Evolutionary conservation across 2,113 vertebrate species (phyloP), one percentile per base, ranked within the genome.

Genomic region (Rhinoderma darwinii): DNA sequence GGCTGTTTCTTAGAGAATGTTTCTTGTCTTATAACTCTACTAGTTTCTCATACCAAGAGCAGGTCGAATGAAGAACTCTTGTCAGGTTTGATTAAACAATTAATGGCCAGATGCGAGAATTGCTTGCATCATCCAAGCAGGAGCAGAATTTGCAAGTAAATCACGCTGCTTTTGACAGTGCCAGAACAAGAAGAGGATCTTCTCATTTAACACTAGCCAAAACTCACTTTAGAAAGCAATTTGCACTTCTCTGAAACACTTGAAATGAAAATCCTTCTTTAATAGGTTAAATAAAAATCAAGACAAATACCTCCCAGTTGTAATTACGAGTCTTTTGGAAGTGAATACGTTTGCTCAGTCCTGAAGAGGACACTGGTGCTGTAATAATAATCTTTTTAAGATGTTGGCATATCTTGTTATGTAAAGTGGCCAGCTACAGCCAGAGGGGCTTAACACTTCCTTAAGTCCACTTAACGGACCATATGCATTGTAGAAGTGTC

Each of bases 71-170:
- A 82, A 75, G 86, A 82, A 82, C 70, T 56, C 61, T 75, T 87
- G 86, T 74, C 86, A 47, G 79, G 18, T 82, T 82, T 87, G 78
- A 87, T 87, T 87, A 87, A 87, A 87, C 86, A 87, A 87, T 87
- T 87, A 82, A 82, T 82, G 51, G 4, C 41, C 75, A n/a, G 68
- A 82, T 75, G 37, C 15, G n/a, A 75, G 68, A 87, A 82, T 73
- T 44, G 54, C 78, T 82, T 82, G 51, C 66, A 80, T 74, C 47
- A 63, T 81, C 35, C 85, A 59, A 66, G 76, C 30, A 37, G 20
- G 85, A 81, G 78, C 39, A 43, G 37, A 75, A 47, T 87, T 35
- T 82, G 66, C 78, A 87, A 87, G 79, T 82, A 74, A 70, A 75
- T 87, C 79, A 75, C 11, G 41, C 54, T 47, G 78, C 51, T 63